Conservation (phyloP, 2,888 invertebrate genomes). For the Pyrgus malvae region DNA sequence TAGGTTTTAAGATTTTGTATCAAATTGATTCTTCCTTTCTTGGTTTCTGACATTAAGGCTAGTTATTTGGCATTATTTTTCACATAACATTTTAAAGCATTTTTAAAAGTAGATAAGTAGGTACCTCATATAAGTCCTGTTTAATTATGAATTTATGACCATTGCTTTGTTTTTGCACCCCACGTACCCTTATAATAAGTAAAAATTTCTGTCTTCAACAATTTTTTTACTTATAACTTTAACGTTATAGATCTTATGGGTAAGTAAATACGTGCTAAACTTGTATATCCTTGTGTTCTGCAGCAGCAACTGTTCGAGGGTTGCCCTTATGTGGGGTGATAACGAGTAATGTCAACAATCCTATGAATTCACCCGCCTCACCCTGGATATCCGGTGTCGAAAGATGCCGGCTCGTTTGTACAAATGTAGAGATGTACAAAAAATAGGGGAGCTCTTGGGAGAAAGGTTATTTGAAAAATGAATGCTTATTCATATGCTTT, state of each 20-base stretch:
- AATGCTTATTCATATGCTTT: not conserved
- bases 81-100: too few species aligned
- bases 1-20: too few species aligned
- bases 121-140: too few species aligned
- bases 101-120: too few species aligned
- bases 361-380: constrained; percentile 45
- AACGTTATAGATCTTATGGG: not conserved
- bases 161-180: constrained; percentile 9
- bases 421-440: constrained; percentile 13
- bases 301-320: constrained; percentile 27
- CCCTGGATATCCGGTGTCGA: constrained; percentile 60
- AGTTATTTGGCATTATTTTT: too few species aligned
- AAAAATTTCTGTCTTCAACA: not conserved
- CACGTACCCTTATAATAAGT: constrained; percentile 3
- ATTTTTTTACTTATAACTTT: not conserved
- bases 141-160: too few species aligned
- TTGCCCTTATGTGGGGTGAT: constrained; percentile 47
- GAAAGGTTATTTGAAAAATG: not conserved
- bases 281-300: not conserved
- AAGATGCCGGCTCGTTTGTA: constrained; percentile 39
- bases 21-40: too few species aligned
- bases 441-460: not conserved
- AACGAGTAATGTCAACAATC: constrained; percentile 65
- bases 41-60: too few species aligned
- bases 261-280: not conserved